Conservation (phyloP, 2,888 invertebrate species). For the Tachina grossa region DNA sequence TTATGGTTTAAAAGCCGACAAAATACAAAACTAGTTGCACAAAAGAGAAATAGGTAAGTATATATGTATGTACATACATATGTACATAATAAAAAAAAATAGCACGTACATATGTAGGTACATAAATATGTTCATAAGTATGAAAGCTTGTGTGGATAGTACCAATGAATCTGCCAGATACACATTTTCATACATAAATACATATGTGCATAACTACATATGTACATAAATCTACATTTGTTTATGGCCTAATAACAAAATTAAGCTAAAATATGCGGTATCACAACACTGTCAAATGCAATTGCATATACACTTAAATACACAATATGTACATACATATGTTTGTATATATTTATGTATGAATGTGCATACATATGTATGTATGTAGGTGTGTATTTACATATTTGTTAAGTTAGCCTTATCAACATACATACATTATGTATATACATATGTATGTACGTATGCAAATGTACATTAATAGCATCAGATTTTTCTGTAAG, state of each 20-base stretch:
- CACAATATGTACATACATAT: no score
- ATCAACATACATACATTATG: no score
- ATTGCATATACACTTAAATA: no score
- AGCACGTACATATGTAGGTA: background rate
- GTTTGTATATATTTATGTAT: no score
- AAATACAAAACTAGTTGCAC: constrained; percentile 40
- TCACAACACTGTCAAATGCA: background rate
- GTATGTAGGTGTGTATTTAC: no score
- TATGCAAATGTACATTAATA: background rate
- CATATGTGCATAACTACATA: no score
- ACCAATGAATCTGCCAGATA: constrained; percentile 37
- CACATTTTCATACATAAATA: background rate
- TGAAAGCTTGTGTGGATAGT: background rate
- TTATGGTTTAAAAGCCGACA: constrained; percentile 1
- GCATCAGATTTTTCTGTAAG: background rate
- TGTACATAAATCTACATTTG: constrained; percentile 34
- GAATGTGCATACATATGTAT: no score
- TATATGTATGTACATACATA: background rate
- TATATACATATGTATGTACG: background rate
- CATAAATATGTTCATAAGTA: background rate
- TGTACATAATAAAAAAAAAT: background rate
- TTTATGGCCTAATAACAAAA: constrained; percentile 35
- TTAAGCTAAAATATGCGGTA: background rate
- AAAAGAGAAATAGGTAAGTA: background rate
- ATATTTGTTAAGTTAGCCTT: no score